Evolutionary conservation across 1,140 invertebrate species (phyloP), one percentile per base, ranked within the genome.

Genomic region (Drosophila leontia): DNA sequence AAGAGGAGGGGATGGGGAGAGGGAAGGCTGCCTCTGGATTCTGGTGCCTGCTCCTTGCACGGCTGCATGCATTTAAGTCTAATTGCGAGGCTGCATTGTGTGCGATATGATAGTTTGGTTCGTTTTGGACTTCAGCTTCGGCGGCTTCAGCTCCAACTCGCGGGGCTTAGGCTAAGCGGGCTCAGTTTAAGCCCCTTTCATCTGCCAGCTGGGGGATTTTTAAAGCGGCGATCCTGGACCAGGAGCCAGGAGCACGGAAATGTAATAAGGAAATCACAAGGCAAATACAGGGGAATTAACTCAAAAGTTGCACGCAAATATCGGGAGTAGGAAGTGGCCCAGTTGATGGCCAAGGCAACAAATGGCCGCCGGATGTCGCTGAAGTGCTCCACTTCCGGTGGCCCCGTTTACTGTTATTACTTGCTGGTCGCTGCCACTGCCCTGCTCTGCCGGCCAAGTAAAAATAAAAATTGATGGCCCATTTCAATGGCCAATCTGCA

Each of bases 51-150:
- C 61, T 71, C 65, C 78, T 77, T 41, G 64, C 74, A 67, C 68
- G 75, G 83, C 77, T 78, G 55, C 70, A 59, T 84, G 77, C 81
- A 81, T 90, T 88, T 88, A 87, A 87, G 80, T 88, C 77, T 87
- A 88, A 87, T 88, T 88, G 85, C 77, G 55, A 39, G 45, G 55
- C 65, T 81, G 79, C 79, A 82, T 67, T 82, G 75, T 79, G 78
- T 71, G 78, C 68, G 80, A 78, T 69, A 72, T 83, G 72, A 84
- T 88, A 87, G 82, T 83, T 78, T 61, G 75, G 61, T 78, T 75
- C 64, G 68, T 67, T 82, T 82, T 75, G 75, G 71, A 74, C 67
- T 69, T 44, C 39, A 72, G 68, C 53, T 50, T 23, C 47, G 7
- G 48, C 47, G 7, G 48, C 72, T 51, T 37, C 55, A 72, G 63